Percentiles rank a stretch among this genome's conserved stretches.
phyloP scores from a whole-genome alignment of 1,140 invertebrate genomes.

The Drosophila nasuta region DNA sequence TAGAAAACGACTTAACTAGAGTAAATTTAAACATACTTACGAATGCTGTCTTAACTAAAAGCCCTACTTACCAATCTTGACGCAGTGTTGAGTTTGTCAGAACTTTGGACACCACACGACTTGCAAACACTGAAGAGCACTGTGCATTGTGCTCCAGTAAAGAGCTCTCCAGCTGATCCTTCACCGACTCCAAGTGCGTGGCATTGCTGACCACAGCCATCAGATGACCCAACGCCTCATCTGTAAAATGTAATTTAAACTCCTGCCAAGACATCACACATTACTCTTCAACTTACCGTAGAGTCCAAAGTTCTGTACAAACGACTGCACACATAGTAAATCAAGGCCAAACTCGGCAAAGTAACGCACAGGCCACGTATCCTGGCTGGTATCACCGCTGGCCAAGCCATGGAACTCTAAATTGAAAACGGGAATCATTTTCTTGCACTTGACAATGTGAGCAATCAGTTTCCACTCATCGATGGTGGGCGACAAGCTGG shows the following conservation, averaged over 20 bases:
- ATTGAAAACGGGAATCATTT: constrained; percentile 96
- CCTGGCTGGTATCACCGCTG: constrained; percentile 94
- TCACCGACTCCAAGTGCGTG: constrained; percentile 87
- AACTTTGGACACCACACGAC: constrained; percentile 93
- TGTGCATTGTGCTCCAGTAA: constrained; percentile 94
- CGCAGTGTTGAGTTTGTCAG: constrained; percentile 91
- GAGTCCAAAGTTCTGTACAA: constrained; percentile 98
- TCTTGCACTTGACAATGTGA: constrained; percentile 88
- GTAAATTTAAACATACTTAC: too few relatives aligned
- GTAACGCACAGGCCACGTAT: constrained; percentile 95
- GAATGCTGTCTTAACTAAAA: background rate
- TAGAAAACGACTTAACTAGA: too few relatives aligned
- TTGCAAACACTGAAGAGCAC: constrained; percentile 92
- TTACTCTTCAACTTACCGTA: constrained; percentile 87
- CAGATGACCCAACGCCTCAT: constrained; percentile 91
- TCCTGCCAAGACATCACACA: too few relatives aligned
- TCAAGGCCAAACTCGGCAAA: constrained; percentile 94
- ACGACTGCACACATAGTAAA: constrained; percentile 96
- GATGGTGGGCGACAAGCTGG: constrained; percentile 94
- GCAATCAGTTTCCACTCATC: constrained; percentile 94
- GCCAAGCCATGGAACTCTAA: constrained; percentile 99
- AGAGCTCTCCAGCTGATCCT: constrained; percentile 95
- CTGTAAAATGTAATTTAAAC: constrained; percentile 6
- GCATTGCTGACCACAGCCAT: constrained; percentile 90
- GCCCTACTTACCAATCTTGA: constrained; percentile 91